phyloP scores from a whole-genome alignment of 2,888 invertebrate genomes.

The Agapetus fuscipes region DNA sequence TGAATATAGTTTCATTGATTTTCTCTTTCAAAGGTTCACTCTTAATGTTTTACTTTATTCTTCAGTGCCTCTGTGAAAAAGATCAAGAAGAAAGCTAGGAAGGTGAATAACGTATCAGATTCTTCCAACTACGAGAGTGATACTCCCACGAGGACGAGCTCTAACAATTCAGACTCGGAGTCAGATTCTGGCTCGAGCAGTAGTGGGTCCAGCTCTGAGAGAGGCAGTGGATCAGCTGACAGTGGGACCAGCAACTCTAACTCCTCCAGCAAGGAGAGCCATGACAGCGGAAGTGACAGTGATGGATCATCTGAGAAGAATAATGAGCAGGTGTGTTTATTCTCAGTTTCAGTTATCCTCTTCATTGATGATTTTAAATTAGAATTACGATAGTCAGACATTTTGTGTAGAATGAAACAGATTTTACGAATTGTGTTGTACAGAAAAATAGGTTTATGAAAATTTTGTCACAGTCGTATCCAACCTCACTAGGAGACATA shows the following conservation, averaged over 20 bases:
- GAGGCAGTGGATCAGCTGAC: conserved; percentile 14
- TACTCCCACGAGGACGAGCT: conserved; percentile 26
- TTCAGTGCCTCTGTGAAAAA: conserved; percentile 20
- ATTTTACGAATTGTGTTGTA: too few relatives aligned
- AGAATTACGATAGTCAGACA: too few relatives aligned
- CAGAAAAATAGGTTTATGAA: too few relatives aligned
- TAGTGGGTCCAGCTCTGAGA: conserved; percentile 26
- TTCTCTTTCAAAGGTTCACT: conserved; percentile 22
- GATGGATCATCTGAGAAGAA: conserved; percentile 22
- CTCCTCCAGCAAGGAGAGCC: conserved; percentile 32
- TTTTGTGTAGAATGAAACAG: too few relatives aligned
- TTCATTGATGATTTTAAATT: too few relatives aligned
- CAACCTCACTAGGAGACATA: too few relatives aligned
- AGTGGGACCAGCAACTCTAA: conserved; percentile 27
- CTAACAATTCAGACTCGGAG: conserved; percentile 22
- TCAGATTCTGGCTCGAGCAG: conserved; percentile 25
- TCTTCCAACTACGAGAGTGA: conserved; percentile 21
- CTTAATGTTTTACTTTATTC: too few relatives aligned
- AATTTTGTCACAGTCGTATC: too few relatives aligned
- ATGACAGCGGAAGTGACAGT: conserved; percentile 23
- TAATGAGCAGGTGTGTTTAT: too few relatives aligned
- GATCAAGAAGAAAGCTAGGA: conserved; percentile 25
- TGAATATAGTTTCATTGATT: background rate
- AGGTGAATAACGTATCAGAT: conserved; percentile 13
- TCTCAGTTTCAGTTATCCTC: too few relatives aligned